Base-by-base conservation (phyloP, 2,888 invertebrate species). In the Vesta saturnalis region DNA sequence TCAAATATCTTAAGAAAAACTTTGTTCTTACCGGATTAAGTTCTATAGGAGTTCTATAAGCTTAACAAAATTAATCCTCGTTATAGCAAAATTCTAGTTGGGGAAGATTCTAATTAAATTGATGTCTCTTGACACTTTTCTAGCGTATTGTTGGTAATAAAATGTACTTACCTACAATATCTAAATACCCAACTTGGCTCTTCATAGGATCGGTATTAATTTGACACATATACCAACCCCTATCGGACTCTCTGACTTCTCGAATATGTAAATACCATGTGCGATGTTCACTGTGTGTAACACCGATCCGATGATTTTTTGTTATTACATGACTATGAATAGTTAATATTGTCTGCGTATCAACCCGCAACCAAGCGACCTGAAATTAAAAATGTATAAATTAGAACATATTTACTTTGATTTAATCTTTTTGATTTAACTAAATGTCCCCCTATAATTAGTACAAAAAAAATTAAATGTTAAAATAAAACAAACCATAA, bases 161-260 rank as follows among this genome's bases (percentile, higher is more conserved):
- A 49, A 49, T 49, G 8, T 69, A 85, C 89, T 85, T 80, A 91
- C 91, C 90, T 16, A 90, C 90, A 63, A 91, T 89, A 78, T 90
- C 88, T 70, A 91, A 82, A 81, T 88, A 89, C 56, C 90, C 90
- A 65, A 87, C 86, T 84, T 90, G 90, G 79, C 89, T 89, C 80
- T 89, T 89, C 93, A 93, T 93, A 1, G 93, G 93, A 76, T 91
- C 91, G 0, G 89, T 89, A 80, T 89, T 89, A 76, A 89, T 94
- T 87, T 95, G 95, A 81, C 95, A 96, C 95, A 95, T 95, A 85
- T 95, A 96, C 91, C 93, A 94, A 60, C 95, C 94, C 74, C 92
- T 89, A 85, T 96, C 96, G 0, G 92, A 89, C 81, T 94, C 93
- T 62, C 91, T 87, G 1, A 95, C 92, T 80, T 95, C 94, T 55